Percentiles rank a stretch among this genome's conserved stretches.
Conservation (phyloP, 2,797 vertebrate genomes). For the Aratinga solstitialis region DNA sequence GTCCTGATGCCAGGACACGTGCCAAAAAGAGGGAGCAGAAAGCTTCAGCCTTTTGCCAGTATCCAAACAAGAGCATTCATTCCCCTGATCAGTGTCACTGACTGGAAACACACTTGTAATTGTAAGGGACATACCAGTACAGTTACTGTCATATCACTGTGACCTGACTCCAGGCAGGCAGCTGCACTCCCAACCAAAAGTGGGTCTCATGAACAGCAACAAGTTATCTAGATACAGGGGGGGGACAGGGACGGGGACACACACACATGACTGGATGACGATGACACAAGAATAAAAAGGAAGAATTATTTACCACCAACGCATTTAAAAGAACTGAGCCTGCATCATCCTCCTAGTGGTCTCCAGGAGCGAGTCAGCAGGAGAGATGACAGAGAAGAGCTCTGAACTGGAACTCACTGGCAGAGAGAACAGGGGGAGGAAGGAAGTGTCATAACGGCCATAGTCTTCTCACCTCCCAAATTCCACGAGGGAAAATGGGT, state of each 20-base stretch:
- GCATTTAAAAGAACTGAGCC: not conserved
- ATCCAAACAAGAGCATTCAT: not conserved
- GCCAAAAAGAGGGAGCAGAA: not conserved
- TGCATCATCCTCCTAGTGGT: not conserved
- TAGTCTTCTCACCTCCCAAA: not conserved
- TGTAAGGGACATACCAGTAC: not conserved
- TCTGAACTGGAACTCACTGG: not conserved
- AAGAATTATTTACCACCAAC: not conserved
- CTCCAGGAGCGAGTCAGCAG: not conserved
- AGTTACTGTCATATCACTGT: not conserved
- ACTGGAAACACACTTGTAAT: not conserved
- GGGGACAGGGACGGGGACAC: too few relatives aligned
- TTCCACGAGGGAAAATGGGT: not conserved
- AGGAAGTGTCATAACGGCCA: fast-evolving
- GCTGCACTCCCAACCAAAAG: not conserved
- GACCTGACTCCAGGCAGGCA: not conserved
- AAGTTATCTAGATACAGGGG: not conserved
- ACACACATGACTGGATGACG: too few relatives aligned
- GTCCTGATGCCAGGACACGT: not conserved
- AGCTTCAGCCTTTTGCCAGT: not conserved
- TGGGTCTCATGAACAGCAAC: not conserved
- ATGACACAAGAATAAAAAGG: not conserved
- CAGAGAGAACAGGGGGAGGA: not conserved
- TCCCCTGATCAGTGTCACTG: not conserved
- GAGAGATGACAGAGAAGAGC: not conserved